Evolutionary conservation across 2,888 invertebrate genomes (phyloP).

Genomic region (Silvanus unidentatus): DNA sequence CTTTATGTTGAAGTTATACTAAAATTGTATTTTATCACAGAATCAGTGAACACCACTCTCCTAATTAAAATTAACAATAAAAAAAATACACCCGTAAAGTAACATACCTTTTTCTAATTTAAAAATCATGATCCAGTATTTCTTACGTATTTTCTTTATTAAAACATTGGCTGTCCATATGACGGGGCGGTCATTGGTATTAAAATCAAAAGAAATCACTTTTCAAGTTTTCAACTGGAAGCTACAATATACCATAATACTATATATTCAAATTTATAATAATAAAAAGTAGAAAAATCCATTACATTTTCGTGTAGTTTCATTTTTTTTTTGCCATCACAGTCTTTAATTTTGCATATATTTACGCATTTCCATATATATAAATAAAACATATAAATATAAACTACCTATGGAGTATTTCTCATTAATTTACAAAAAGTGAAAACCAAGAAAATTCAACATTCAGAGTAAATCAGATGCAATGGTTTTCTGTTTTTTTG

Average conservation of each 20-base stretch:
- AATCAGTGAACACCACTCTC: slow-evolving; percentile 47
- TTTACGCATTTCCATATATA: slow-evolving; percentile 11
- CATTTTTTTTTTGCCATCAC: slow-evolving; percentile 30
- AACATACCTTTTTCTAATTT: slow-evolving; percentile 14
- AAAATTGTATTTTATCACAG: slow-evolving; percentile 49
- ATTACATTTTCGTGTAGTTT: slow-evolving; percentile 18
- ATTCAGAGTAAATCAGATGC: slow-evolving; percentile 9
- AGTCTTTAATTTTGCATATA: slow-evolving; percentile 24
- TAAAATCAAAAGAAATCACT: too few relatives aligned
- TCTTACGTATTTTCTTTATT: too few relatives aligned
- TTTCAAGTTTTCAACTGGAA: slow-evolving; percentile 24
- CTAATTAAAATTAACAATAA: slow-evolving; percentile 44
- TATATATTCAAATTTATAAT: slow-evolving; percentile 11
- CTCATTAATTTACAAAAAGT: slow-evolving; percentile 8
- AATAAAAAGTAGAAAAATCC: slow-evolving; percentile 24
- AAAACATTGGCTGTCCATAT: too few relatives aligned
- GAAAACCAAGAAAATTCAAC: slow-evolving; percentile 11
- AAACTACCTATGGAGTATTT: slow-evolving; percentile 7
- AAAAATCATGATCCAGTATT: too few relatives aligned
- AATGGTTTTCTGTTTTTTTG: slow-evolving; percentile 8
- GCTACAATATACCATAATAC: slow-evolving; percentile 30
- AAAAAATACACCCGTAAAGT: slow-evolving; percentile 23
- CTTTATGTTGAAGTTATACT: slow-evolving; percentile 43
- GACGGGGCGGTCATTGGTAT: too few relatives aligned
- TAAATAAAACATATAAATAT: slow-evolving; percentile 11